Percentiles rank a stretch among this genome's conserved stretches.
These are phyloP conservation scores for Halichoeres trimaculatus DNA, from an alignment of 2,113 vertebrate species.

Conservation along the genomic window DNA sequence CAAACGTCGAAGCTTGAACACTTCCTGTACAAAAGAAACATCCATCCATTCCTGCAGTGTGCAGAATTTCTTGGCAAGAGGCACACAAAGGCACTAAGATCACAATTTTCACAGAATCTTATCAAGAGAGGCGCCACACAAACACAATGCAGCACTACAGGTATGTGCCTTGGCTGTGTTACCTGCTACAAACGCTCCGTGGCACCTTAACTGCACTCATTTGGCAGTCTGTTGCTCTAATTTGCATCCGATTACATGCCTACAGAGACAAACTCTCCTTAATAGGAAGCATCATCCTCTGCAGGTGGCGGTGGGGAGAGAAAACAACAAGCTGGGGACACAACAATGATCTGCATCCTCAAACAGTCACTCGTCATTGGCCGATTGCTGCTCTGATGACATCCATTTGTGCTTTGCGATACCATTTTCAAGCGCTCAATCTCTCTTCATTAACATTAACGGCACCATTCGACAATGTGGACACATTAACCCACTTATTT, in stretches of 20 bases:
- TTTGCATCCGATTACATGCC: slow-evolving; percentile 73
- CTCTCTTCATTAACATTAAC: slow-evolving; percentile 71
- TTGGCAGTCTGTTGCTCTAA: slow-evolving; percentile 67
- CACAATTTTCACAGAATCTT: slow-evolving; percentile 13
- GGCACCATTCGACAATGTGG: slow-evolving; percentile 53
- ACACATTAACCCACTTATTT: slow-evolving; percentile 74
- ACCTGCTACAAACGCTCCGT: slow-evolving; percentile 32
- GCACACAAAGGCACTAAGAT: slow-evolving; percentile 20
- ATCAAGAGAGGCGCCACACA: slow-evolving; percentile 25
- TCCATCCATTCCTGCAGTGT: neutral
- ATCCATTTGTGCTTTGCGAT: slow-evolving; percentile 64
- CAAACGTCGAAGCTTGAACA: slow-evolving; percentile 12
- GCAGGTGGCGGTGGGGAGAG: slow-evolving; percentile 66
- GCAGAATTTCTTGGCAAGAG: slow-evolving; percentile 21
- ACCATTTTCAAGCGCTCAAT: slow-evolving; percentile 42
- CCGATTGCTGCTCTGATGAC: slow-evolving; percentile 61
- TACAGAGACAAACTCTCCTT: slow-evolving; percentile 64
- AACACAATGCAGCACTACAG: slow-evolving; percentile 17
- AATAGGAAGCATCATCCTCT: slow-evolving; percentile 65
- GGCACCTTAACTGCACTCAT: slow-evolving; percentile 50
- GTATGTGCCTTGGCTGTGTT: slow-evolving; percentile 31
- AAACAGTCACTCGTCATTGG: slow-evolving; percentile 58
- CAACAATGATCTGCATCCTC: slow-evolving; percentile 41
- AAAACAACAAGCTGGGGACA: slow-evolving; percentile 47
- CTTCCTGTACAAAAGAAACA: slow-evolving; percentile 8